phyloP scores from a whole-genome alignment of 2,888 invertebrate genomes.

The Parnassius smintheus region DNA sequence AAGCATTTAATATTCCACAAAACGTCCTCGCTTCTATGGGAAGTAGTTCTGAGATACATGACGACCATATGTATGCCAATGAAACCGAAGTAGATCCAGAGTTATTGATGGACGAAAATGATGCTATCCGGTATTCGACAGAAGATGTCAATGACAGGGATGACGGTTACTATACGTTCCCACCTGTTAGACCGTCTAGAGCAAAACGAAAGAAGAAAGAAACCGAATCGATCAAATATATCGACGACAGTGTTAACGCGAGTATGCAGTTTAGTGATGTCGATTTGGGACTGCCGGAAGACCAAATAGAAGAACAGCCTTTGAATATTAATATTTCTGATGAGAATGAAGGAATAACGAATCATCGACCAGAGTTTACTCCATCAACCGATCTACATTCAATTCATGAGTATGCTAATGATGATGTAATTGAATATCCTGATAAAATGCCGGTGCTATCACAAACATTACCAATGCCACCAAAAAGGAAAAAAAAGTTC shows the following conservation, averaged over 20 bases:
- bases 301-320: constrained; percentile 67
- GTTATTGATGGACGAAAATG: constrained; percentile 59
- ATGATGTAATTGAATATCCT: constrained; percentile 78
- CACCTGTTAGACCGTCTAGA: constrained; percentile 80
- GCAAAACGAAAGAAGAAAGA: constrained; percentile 77
- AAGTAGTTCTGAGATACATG: constrained; percentile 51
- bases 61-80: constrained; percentile 61
- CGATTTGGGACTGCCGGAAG: constrained; percentile 71
- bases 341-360: constrained; percentile 43
- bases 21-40: constrained; percentile 85
- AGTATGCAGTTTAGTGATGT: constrained; percentile 73
- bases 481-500: constrained; percentile 64
- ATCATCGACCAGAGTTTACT: constrained; percentile 43
- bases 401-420: constrained; percentile 72
- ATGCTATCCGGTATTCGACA: constrained; percentile 58
- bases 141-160: constrained; percentile 74
- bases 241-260: constrained; percentile 66
- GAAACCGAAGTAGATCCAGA: constrained; percentile 67
- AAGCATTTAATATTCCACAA: constrained; percentile 86
- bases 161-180: constrained; percentile 78
- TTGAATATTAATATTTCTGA: constrained; percentile 44
- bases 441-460: constrained; percentile 70
- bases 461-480: constrained; percentile 73
- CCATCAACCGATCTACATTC: constrained; percentile 61
- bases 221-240: constrained; percentile 61